Percentiles rank a stretch among this genome's conserved stretches.
Evolutionary conservation across 2,113 vertebrate genomes (phyloP).

Genomic region (Vombatus ursinus): DNA sequence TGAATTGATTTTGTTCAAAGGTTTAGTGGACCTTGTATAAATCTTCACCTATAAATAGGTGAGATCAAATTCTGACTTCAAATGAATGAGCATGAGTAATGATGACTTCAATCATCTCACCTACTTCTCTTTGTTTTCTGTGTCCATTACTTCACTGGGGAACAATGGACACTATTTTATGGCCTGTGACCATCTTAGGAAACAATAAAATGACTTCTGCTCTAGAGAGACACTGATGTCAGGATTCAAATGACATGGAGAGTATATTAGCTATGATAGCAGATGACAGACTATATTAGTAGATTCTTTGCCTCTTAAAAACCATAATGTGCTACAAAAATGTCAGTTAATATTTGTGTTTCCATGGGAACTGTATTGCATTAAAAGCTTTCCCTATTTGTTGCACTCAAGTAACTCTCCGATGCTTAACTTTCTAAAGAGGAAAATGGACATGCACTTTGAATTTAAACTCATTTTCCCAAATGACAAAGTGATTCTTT

Average conservation of each 20-base stretch:
- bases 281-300: too few species aligned
- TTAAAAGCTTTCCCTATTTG: neutral
- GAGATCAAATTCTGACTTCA: slow-evolving; percentile 10
- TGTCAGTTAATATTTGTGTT: neutral
- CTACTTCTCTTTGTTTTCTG: too few species aligned
- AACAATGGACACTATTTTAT: too few species aligned
- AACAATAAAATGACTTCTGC: too few species aligned
- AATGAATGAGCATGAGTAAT: neutral
- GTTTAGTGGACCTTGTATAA: neutral
- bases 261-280: too few species aligned
- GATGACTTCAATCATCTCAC: too few species aligned
- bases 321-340: neutral
- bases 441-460: neutral
- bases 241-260: too few species aligned
- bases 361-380: neutral
- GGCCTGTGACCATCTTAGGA: too few species aligned
- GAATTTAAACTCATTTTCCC: neutral
- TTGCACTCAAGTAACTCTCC: neutral
- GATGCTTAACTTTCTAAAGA: neutral
- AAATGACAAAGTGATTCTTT: neutral
- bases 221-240: too few species aligned
- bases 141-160: too few species aligned
- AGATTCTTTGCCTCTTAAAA: neutral
- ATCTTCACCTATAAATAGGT: neutral
- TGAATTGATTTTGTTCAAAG: neutral